Evolutionary conservation across 2,888 invertebrate species (phyloP), one percentile per base, ranked within the genome.

Genomic region (Lepidocyrtoides sp.): DNA sequence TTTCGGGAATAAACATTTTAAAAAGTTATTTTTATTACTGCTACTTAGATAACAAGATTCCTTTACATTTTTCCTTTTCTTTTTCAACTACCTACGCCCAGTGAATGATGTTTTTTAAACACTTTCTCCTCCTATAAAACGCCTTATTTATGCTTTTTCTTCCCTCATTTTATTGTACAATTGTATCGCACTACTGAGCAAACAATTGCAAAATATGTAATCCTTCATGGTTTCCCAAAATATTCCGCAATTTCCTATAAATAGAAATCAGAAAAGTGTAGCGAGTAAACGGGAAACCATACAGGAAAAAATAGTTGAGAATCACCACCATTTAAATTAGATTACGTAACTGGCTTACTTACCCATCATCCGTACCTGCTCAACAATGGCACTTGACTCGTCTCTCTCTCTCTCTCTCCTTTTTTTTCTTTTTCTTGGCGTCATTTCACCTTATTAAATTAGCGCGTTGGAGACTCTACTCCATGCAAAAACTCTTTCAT

Each of bases 261-360:
- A n/a, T n/a, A n/a, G n/a, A n/a, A n/a, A n/a, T n/a, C n/a, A n/a
- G n/a, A n/a, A n/a, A n/a, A n/a, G n/a, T 54, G n/a, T 51, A 8
- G 60, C 48, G 14, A 41, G 48, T 66, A 36, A 23, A 57, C 17
- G 88, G 41, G 89, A 83, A 89, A 57, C 89, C 75, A 60, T 89
- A 88, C n/a, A 88, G 79, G 75, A 77, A 41, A 17, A 75, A 32
- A 66, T 17, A 8, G 82, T 29, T 48, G 48, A 48, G 88, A 60
- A 89, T 82, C 57, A 17, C 75, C 41, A 41, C 66, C 83, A 89
- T 75, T 89, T 88, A 83, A 89, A 89, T 89, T 89, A 83, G 89
- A 89, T 89, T 89, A 88, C 72, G 32, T 81, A 51, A 75, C 51
- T 54, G 36, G 48, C 84, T 84, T 84, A 84, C 79, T 66, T 48